phyloP scores from a whole-genome alignment of 2,113 vertebrate genomes.

The Ancistrus triradiatus region DNA sequence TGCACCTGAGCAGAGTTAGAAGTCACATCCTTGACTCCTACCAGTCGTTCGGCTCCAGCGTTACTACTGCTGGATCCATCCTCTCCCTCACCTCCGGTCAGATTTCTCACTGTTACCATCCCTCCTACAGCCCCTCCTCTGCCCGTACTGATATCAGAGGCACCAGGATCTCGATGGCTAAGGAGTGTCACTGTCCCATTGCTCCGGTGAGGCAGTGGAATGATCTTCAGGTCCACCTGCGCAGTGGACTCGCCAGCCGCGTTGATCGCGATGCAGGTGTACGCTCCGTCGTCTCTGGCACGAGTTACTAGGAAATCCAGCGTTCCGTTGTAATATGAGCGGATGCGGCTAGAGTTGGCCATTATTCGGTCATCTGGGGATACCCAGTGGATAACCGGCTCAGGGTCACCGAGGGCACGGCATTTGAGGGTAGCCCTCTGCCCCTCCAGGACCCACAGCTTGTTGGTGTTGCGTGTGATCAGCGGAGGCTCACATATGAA shows the following conservation, averaged over 20 bases:
- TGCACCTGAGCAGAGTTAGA: constrained; percentile 81
- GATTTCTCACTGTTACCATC: constrained; percentile 55
- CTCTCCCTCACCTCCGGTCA: constrained; percentile 39
- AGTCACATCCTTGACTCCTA: constrained; percentile 78
- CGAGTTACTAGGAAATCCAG: constrained; percentile 82
- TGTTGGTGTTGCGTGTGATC: constrained; percentile 86
- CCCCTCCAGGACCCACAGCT: constrained; percentile 85
- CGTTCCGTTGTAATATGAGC: constrained; percentile 84
- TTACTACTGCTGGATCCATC: constrained; percentile 30
- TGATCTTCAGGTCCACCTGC: constrained; percentile 80
- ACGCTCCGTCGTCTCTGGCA: constrained; percentile 78
- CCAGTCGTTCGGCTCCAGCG: constrained; percentile 52
- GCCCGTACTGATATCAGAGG: constrained; percentile 70
- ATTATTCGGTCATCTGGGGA: constrained; percentile 85
- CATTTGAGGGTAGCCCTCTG: constrained; percentile 82
- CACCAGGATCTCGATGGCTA: constrained; percentile 60
- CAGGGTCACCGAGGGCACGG: constrained; percentile 81
- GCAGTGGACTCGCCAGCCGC: constrained; percentile 85
- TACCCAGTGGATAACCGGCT: constrained; percentile 85
- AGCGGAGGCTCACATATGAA: constrained; percentile 87
- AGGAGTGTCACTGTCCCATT: constrained; percentile 63
- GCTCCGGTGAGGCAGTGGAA: constrained; percentile 80
- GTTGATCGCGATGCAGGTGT: constrained; percentile 88
- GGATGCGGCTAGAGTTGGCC: constrained; percentile 77
- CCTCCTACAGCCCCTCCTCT: constrained; percentile 42